Base-by-base conservation (phyloP, 53 echinoderm and acorn worm species). In the Arbacia lixula region DNA sequence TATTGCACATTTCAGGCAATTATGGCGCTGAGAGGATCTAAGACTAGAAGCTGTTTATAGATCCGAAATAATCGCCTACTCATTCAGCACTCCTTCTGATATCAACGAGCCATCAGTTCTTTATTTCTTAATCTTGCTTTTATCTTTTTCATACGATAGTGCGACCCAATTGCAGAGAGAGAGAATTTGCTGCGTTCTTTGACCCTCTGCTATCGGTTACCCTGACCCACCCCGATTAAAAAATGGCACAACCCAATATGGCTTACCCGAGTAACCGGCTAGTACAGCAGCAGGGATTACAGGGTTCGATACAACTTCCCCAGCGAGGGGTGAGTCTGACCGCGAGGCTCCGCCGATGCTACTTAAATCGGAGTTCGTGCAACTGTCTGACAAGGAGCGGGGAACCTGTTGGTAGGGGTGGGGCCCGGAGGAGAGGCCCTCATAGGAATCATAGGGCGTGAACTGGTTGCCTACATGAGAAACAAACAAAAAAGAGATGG, bases 271-370 rank as follows among this genome's bases (percentile, higher is more conserved):
- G 51, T 98, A 98, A 11, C 99, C 98, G 55, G 99, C 99, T 16
- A 98, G 88, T 8, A 98, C 99, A 42, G 99, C 99, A 4, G 99
- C 99, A 8, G 94, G 99, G 57, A 98, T 98, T 68, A 98, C 99
- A 2, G 94, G 94, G 68, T 98, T 97, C 1, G 98, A 81, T 1
- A 80, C 60, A 11, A 75, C 79, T 11, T 94, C 86, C 24, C 82
- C 85, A 29, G 60, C 62, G 4, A 85, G 77, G 14, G 94, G 99
- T 9, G 94, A 92, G 41, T 80, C 91, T 14, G 92, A 72, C 36
- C 90, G 62, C 53, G 94, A 88, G 32, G 72, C 86, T 60, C 82
- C 85, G 31, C 83, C 83, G 28, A 94, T 84, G 32, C 92, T 86
- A 35, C 67, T 81, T 21, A 90, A 87, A 33, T 94, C 90, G 17